Evolutionary conservation across 1,140 invertebrate genomes (phyloP), one percentile per base, ranked within the genome.

Genomic region (Heliconius melpomene): DNA sequence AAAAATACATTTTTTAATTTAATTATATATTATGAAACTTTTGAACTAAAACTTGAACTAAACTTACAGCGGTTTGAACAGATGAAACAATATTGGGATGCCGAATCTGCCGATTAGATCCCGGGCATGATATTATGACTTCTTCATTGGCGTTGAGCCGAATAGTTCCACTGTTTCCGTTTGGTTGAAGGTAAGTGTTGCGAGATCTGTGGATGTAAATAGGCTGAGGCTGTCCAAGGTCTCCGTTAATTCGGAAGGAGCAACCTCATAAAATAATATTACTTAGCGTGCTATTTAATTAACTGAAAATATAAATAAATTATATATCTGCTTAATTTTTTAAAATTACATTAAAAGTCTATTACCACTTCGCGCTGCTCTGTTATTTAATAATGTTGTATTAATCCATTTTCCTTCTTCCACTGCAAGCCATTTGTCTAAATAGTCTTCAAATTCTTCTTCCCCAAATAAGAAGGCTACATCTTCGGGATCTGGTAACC

Each of bases 371-470:
- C 84, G 81, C 46, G 86, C 18, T 36, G 77, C 23, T 9, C 23
- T 74, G 9, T 54, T 72, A n/a, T 32, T 66, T 72, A 52, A 16
- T 20, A 66, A 66, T 8, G 88, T 81, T 32, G 54, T 29, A 78
- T 92, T 93, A n/a, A 74, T 78, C 79, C 79, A 87, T 72, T 83
- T 88, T 13, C 50, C 50, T 75, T 91, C 77, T 83, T 93, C 86
- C 3, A 87, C 60, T n/a, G 83, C 85, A 2, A 94, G 85, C 91
- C 91, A 94, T 7, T 73, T 75, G 36, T 94, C 91, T 2, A 93
- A 82, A 36, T 94, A 93, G 52, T 93, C 91, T 75, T 94, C 91
- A 76, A 91, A 93, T n/a, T 92, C 88, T 18, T 93, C 90, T 83
- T 94, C 92, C 20, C 84, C 85, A 8, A 92, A 85, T 18, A 86